Base-by-base conservation (phyloP, 64 coral and sea anemone species). In the Pachyseris speciosa region DNA sequence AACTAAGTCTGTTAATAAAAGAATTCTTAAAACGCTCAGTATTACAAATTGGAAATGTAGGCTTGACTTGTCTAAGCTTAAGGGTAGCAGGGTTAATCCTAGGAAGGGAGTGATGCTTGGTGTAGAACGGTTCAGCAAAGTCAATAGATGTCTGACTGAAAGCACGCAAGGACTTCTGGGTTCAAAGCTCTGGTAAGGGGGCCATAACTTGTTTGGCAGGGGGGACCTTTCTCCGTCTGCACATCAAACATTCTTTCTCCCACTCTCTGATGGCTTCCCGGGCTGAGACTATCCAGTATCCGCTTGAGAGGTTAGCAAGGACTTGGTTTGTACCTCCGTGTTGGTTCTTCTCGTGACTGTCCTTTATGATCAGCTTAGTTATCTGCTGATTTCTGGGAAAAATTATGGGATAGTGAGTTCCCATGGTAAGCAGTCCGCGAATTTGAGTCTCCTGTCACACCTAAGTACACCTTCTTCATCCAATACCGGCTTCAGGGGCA, bases 291-390 rank as follows among this genome's bases (percentile, higher is more conserved):
- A 94, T 55, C 93, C 93, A 90, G 43, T 81, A 94, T 37, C 28
- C 10, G 44, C 13, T 37, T 29, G 49, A 84, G 31, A 95, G 55
- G 7, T 75, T 28, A 4, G 87, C 71, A 5, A 95, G 27, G 12
- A 79, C 53, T 33, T 89, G 80, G 44, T 94, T 94, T n/a, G 76
- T 72, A 29, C 87, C 93, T 17, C 44, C 68, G 17, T 94, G 87
- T 27, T 85, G 42, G 29, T 34, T 78, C 31, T 76, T 26, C 11
- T 80, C 51, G 47, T 91, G 87, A 26, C 58, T 27, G 16, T 60
- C 38, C 51, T 80, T 86, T 0, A 95, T 86, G 3, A 95, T 91
- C 2, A 95, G 53, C 13, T 84, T 83, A 2, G 58, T 94, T 17
- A 53, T 53, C 16, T 17, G 20, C n/a, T n/a, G n/a, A n/a, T n/a